Base-by-base conservation (phyloP, 2,113 vertebrate species). In the Ranitomeya variabilis region DNA sequence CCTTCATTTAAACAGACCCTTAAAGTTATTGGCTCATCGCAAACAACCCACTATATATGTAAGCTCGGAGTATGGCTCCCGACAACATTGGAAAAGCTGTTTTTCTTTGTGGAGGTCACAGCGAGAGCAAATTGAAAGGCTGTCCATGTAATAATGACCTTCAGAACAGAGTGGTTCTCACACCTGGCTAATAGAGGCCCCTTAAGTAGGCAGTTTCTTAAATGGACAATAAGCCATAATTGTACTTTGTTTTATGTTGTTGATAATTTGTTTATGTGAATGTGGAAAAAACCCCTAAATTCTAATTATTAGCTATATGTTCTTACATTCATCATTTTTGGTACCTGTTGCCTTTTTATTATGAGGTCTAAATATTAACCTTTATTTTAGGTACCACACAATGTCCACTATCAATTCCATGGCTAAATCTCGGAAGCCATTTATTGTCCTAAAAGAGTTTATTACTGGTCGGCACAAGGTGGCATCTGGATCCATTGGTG, bases 401-500 rank as follows among this genome's bases (percentile, higher is more conserved):
- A 81, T n/a, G n/a, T 52, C 14, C 60, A 85, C 1, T 16, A 85
- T 79, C 74, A 80, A 77, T 23, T 23, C 60, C 52, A 13, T 52
- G 3, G 51, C 52, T 10, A 84, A 71, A 16, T 45, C 82, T 18
- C 60, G 55, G 71, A 62, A 57, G 64, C 60, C 9, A 92, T 91
- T 90, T 62, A 87, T 90, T 21, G 89, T 89, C 16, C 92, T 94
- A 1, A 92, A 80, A 83, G 95, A 94, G 69, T 95, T 96, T 90
- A 93, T 94, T n/a, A 93, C 95, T 1, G 85, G 91, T 4, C 92
- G 90, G 0, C 94, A 93, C 19, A 95, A 93, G 87, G 91, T 90
- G 51, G 87, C 87, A 31, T 90, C 94, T 16, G 96, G 96, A 23
- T 93, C 90, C 4, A 90, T 96, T 4, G 95, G 94, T 0, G 92